Percentiles rank a stretch among this genome's conserved stretches.
These are phyloP conservation scores for Tympanuchus pallidicinctus DNA, from an alignment of 2,113 vertebrate genomes.

Conservation along the genomic window DNA sequence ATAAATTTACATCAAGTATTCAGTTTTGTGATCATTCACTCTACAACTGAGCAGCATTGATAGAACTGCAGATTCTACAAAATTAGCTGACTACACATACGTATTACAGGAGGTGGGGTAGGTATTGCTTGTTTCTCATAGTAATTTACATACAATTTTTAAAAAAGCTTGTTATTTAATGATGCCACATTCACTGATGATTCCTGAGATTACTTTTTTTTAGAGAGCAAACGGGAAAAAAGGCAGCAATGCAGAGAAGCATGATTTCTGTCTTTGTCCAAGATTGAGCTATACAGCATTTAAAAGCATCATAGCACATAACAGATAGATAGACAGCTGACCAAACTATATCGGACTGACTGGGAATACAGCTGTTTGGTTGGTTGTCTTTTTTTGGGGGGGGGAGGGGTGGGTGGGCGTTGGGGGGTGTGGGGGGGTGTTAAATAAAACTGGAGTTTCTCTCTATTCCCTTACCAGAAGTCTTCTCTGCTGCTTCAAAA, in stretches of 20 bases:
- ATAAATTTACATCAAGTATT: not conserved
- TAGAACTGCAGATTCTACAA: not conserved
- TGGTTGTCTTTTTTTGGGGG: not conserved
- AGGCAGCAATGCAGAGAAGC: not conserved
- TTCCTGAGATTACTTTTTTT: not conserved
- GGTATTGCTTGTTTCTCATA: not conserved
- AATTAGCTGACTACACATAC: slow-evolving; percentile 16
- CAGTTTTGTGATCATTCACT: slow-evolving; percentile 12
- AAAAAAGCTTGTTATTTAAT: not conserved
- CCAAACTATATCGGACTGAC: not conserved
- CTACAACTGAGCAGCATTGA: not conserved
- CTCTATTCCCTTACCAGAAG: not conserved
- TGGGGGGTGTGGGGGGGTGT: not conserved
- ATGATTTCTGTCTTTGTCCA: not conserved
- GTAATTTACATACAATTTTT: not conserved
- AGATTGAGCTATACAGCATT: not conserved
- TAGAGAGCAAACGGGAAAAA: not conserved
- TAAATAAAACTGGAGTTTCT: not conserved
- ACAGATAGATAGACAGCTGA: not conserved
- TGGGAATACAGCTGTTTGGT: not conserved
- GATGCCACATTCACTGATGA: not conserved
- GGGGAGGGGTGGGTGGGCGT: no score
- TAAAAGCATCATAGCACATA: not conserved
- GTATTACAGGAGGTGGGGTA: not conserved
- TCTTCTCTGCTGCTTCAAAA: not conserved